These are phyloP conservation scores for Myoxocephalus aenaeus DNA, from an alignment of 2,797 vertebrate genomes.

Conservation along the genomic window DNA sequence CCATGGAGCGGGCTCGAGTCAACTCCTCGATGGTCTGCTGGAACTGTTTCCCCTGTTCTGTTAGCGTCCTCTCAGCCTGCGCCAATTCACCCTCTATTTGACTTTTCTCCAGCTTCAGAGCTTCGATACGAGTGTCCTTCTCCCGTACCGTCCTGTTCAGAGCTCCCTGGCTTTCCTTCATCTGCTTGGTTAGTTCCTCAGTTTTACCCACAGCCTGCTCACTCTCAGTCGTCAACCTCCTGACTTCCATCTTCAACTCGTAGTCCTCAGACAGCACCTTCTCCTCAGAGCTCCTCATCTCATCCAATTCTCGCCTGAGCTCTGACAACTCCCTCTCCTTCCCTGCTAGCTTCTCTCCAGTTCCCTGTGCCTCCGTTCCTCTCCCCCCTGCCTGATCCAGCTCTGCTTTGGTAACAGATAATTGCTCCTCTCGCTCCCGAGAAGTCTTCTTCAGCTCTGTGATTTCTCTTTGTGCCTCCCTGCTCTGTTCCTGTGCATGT, in stretches of 20 bases:
- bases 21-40: constrained; percentile 89
- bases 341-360: constrained; percentile 71
- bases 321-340: constrained; percentile 84
- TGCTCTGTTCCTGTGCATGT: constrained; percentile 81
- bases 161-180: constrained; percentile 81
- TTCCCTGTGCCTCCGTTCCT: constrained; percentile 46
- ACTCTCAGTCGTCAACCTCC: constrained; percentile 78
- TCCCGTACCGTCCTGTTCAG: constrained; percentile 84
- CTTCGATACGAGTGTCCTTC: constrained; percentile 88
- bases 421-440: constrained; percentile 84
- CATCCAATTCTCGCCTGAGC: constrained; percentile 83
- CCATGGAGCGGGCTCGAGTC: constrained; percentile 83
- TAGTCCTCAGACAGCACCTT: constrained; percentile 85
- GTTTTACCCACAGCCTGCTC: constrained; percentile 50
- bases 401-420: constrained; percentile 74
- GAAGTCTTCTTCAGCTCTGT: constrained; percentile 82
- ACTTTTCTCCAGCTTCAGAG: constrained; percentile 88
- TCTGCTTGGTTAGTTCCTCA: constrained; percentile 82
- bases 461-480: constrained; percentile 80
- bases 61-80: constrained; percentile 80
- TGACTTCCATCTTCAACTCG: constrained; percentile 89
- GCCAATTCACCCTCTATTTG: constrained; percentile 87
- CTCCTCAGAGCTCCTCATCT: constrained; percentile 83
- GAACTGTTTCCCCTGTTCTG: constrained; percentile 87
- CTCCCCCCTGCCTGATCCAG: constrained; percentile 65